These are phyloP conservation scores for Apodemus agrarius DNA, from an alignment of 2,797 vertebrate genomes.

Conservation along the genomic window DNA sequence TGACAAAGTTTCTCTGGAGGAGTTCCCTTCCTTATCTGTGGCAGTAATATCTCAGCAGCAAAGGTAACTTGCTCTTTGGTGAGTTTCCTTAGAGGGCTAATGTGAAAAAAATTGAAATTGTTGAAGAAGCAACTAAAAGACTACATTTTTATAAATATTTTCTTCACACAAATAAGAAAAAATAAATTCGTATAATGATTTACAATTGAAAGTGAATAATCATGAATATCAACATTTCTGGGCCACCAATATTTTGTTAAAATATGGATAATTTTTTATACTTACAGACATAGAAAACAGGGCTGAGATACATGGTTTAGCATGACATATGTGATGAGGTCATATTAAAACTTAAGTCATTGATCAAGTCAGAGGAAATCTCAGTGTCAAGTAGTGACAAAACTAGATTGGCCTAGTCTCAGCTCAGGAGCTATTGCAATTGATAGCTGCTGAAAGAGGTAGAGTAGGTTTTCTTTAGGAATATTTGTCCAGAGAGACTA, in stretches of 20 bases:
- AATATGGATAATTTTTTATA: neutral
- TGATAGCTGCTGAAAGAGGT: neutral
- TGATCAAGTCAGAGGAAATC: neutral
- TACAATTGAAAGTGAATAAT: neutral
- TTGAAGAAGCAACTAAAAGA: neutral
- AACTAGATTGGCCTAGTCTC: neutral
- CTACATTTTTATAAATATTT: neutral
- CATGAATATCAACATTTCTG: neutral
- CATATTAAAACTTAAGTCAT: neutral
- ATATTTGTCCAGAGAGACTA: neutral
- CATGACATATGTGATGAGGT: neutral
- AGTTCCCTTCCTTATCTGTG: neutral
- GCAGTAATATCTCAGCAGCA: neutral
- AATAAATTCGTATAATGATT: neutral
- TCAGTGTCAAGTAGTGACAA: neutral
- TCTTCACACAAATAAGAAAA: constrained; percentile 29
- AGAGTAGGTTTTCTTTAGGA: neutral
- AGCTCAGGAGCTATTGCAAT: neutral
- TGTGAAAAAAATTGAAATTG: neutral
- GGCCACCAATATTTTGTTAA: neutral
- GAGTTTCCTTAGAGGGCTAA: constrained; percentile 1
- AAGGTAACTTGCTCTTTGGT: neutral
- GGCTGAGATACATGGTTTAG: neutral
- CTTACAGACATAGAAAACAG: neutral
- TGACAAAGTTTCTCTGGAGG: neutral